Percentiles rank a stretch among this genome's conserved stretches.
phyloP scores from a whole-genome alignment of 92 coral and sea anemone genomes.

The Zoanthus solanderi region DNA sequence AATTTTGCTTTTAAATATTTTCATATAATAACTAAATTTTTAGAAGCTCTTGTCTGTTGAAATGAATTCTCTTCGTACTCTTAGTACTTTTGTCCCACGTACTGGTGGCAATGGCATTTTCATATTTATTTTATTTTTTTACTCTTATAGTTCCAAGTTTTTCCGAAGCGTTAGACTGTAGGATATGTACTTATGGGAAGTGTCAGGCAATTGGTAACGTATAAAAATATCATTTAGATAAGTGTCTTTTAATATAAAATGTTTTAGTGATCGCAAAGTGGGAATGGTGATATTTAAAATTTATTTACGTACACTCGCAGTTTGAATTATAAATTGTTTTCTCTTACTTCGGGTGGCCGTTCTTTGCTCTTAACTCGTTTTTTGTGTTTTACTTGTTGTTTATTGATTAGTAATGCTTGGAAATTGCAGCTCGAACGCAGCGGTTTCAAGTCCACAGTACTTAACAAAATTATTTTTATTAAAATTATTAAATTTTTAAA shows the following conservation, averaged over 20 bases:
- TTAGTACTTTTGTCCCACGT: no score
- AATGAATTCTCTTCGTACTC: neutral
- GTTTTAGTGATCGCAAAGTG: neutral
- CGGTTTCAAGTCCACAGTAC: no score
- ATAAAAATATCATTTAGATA: neutral
- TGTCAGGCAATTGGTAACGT: constrained; percentile 84
- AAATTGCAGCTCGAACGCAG: neutral
- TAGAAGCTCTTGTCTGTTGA: neutral
- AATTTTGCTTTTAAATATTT: neutral
- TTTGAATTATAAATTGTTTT: constrained; percentile 43
- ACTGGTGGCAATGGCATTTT: constrained; percentile 14
- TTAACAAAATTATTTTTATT: no score
- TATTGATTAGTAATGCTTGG: neutral
- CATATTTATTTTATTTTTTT: neutral
- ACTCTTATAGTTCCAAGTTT: constrained; percentile 71
- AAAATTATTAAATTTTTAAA: no score
- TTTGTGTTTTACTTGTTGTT: constrained; percentile 1
- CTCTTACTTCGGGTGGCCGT: constrained; percentile 31
- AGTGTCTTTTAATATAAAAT: neutral
- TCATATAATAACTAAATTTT: neutral
- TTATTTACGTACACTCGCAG: neutral
- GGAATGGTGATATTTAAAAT: neutral
- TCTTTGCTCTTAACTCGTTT: constrained; percentile 20
- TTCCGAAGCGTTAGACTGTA: constrained; percentile 81
- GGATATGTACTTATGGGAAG: constrained; percentile 79